phyloP scores from a whole-genome alignment of 2,113 vertebrate genomes.

The Xenopus borealis region DNA sequence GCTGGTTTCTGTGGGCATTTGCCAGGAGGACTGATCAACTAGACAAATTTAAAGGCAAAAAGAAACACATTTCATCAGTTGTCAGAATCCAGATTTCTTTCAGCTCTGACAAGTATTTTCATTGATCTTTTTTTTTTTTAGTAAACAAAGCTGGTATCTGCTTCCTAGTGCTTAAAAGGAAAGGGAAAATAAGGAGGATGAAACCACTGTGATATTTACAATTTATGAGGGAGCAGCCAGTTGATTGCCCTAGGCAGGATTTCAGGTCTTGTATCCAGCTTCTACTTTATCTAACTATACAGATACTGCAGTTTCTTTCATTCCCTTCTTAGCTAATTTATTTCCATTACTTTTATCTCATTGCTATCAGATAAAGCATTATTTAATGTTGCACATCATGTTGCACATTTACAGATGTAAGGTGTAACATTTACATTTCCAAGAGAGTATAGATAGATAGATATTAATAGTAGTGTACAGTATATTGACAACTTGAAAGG shows the following conservation, averaged over 20 bases:
- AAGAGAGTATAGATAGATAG: too few species aligned
- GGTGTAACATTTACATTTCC: too few species aligned
- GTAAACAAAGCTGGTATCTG: neutral
- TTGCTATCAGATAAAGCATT: neutral
- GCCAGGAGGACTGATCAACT: too few species aligned
- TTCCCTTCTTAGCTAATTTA: too few species aligned
- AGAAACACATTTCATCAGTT: too few species aligned
- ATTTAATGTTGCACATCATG: neutral
- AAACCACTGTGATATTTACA: neutral
- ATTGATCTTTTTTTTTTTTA: neutral
- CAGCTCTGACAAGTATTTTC: too few species aligned
- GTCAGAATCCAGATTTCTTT: too few species aligned
- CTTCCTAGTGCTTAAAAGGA: slow-evolving; percentile 1
- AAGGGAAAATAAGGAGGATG: neutral
- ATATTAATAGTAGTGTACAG: too few species aligned
- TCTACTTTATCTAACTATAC: slow-evolving; percentile 1
- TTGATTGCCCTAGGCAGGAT: neutral
- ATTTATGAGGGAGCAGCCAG: neutral
- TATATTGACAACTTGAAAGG: too few species aligned
- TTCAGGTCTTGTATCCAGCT: neutral
- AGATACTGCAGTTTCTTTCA: neutral
- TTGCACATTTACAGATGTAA: too few species aligned
- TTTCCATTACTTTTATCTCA: neutral
- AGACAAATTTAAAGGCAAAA: too few species aligned
- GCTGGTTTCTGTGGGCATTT: too few species aligned